phyloP scores from a whole-genome alignment of 2,797 vertebrate species.

The Loriculus beryllinus region DNA sequence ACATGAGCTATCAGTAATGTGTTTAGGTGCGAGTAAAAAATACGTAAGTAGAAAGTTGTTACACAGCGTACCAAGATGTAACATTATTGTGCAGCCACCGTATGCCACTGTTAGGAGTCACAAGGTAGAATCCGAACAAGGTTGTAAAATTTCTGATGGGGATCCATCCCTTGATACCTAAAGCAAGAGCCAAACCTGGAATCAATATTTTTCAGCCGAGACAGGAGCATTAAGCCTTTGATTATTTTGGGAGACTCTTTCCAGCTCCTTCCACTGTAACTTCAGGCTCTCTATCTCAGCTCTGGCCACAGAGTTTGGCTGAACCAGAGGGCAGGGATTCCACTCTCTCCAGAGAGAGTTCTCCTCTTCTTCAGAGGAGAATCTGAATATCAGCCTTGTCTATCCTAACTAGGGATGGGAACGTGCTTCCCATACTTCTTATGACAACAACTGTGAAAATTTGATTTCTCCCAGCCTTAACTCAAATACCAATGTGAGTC shows the following conservation, averaged over 20 bases:
- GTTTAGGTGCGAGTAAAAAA: background rate
- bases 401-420: background rate
- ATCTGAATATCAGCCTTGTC: background rate
- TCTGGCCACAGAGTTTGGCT: background rate
- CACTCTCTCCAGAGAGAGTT: background rate
- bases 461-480: background rate
- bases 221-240: background rate
- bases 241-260: background rate
- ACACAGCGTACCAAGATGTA: accelerated
- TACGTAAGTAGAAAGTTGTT: accelerated
- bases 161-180: accelerated
- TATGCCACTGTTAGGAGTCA: background rate
- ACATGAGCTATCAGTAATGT: accelerated
- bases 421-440: background rate
- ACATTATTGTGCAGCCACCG: background rate
- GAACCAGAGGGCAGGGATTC: background rate
- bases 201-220: background rate
- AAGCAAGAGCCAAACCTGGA: background rate
- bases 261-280: accelerated
- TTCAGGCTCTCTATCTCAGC: background rate
- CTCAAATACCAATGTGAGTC: background rate
- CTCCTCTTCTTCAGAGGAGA: background rate
- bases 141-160: background rate
- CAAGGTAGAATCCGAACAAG: background rate
- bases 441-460: background rate